Conservation (phyloP, 2,113 vertebrate genomes). For the Penelope pileata region DNA sequence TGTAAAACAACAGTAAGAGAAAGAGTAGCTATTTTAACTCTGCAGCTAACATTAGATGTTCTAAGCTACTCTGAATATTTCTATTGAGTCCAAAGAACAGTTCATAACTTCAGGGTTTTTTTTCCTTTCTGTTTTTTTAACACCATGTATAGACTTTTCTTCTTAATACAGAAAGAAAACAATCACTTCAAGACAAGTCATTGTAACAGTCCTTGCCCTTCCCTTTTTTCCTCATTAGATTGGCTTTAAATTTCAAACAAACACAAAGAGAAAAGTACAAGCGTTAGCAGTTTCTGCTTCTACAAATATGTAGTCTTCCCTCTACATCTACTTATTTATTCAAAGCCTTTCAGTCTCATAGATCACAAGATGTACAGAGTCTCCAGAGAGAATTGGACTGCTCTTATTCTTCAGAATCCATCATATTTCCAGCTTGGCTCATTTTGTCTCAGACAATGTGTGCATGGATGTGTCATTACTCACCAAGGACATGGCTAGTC, state of each 20-base stretch:
- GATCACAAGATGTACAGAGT: not conserved
- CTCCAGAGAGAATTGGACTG: conserved; percentile 2
- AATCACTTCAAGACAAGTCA: not conserved
- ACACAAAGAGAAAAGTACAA: not conserved
- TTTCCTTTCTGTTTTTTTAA: not conserved
- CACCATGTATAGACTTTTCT: not conserved
- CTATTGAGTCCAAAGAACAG: not conserved
- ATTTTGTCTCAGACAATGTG: conserved; percentile 20
- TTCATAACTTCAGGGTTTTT: not conserved
- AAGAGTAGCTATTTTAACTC: not conserved
- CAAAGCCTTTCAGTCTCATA: not conserved
- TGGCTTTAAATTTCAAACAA: conserved; percentile 16
- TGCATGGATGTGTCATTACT: conserved; percentile 14
- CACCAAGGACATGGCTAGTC: conserved; percentile 6
- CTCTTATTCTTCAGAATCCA: not conserved
- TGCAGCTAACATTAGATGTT: rapidly evolving
- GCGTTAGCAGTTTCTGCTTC: not conserved
- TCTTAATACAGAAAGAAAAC: not conserved
- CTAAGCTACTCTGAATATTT: not conserved
- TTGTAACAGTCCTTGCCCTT: not conserved
- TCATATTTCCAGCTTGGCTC: conserved; percentile 40
- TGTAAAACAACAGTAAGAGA: not conserved
- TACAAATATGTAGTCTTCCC: not conserved
- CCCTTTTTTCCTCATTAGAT: not conserved
- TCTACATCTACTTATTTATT: conserved; percentile 41